A percentile compares a stretch with the other conserved stretches of the same genome.
These are phyloP conservation scores for Ondatra zibethicus DNA, from an alignment of 2,113 vertebrate genomes.

Conservation along the genomic window DNA sequence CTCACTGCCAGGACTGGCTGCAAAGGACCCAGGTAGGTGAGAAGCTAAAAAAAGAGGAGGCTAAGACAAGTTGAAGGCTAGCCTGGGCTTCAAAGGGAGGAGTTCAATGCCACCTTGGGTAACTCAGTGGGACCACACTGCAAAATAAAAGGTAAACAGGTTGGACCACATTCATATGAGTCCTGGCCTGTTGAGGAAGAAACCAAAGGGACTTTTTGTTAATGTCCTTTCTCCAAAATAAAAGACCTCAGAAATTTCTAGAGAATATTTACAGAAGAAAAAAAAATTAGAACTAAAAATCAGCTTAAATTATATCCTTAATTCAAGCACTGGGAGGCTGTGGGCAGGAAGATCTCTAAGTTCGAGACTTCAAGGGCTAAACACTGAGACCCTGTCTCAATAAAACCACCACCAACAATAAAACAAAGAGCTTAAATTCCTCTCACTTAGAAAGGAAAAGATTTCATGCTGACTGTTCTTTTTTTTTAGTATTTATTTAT, in stretches of 20 bases:
- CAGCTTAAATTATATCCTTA: not conserved
- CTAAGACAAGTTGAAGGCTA: not conserved
- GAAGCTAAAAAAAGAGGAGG: not conserved
- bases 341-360: not conserved
- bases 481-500: too few species aligned
- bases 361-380: not conserved
- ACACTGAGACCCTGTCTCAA: not conserved
- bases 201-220: not conserved
- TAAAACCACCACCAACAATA: not conserved
- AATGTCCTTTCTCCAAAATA: not conserved
- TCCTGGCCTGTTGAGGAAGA: not conserved
- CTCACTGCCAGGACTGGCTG: not conserved
- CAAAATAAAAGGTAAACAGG: not conserved
- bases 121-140: not conserved
- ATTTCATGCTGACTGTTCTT: not conserved
- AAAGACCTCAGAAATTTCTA: not conserved
- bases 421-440: not conserved
- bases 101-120: not conserved
- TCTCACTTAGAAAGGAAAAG: not conserved
- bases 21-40: not conserved
- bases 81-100: not conserved
- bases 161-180: not conserved
- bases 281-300: not conserved
- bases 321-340: not conserved
- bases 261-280: not conserved